Evolutionary conservation across 1,140 invertebrate species (phyloP), one percentile per base, ranked within the genome.

Genomic region (Papilio dardanus): DNA sequence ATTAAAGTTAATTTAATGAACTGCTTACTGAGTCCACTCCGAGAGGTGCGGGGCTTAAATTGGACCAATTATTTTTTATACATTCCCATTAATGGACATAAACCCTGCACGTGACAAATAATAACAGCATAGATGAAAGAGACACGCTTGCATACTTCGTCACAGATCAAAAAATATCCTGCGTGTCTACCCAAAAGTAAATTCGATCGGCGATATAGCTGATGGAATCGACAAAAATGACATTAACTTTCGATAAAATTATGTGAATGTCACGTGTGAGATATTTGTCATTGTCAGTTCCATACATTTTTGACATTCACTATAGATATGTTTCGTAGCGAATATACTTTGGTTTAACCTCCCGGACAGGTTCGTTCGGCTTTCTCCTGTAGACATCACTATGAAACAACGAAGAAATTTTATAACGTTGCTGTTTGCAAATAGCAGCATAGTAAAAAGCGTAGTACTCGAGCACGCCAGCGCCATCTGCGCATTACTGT

Each of bases 401-500:
- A 50, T 46, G 35, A 37, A 37, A 37, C n/a, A 46, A 19, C 21
- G 12, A 30, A 1, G 3, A 58, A 2, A 24, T 28, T 24, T 28
- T 12, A 28, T 14, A 62, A 5, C 10, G 54, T 14, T 14, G 21
- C 21, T 24, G 30, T 62, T 10, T n/a, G 16, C 31, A 1, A n/a
- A 30, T 19, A 19, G 62, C 14, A 33, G 19, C 16, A n/a, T 30
- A 67, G 5, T 14, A 40, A 42, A 69, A 69, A 19, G 16, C 35
- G 19, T 50, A 67, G 8, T 42, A 16, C 35, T 42, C 67, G 10
- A 28, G 24, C 54, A 62, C 67, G 65, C 31, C 67, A 69, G 24
- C 67, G 35, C 67, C 67, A 69, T 37, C 67, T 8, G 30, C 67
- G 4, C 33, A 37, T 37, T 40, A 14, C 65, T 7, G 65, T 37